Base-by-base conservation (phyloP, 2,888 invertebrate genomes). In the Polylopha cassiicola region DNA sequence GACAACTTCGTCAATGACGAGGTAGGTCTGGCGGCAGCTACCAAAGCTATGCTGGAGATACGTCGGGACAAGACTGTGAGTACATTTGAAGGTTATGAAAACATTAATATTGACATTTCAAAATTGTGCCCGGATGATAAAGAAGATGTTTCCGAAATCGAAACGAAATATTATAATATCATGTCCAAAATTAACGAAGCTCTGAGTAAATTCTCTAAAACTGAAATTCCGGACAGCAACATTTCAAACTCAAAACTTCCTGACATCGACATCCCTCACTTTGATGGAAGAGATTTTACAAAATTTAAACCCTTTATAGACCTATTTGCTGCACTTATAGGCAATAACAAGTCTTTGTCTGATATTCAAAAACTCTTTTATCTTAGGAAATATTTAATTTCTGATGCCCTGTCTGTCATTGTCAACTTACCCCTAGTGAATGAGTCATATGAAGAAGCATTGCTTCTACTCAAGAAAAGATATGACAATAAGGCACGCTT, bases 271-370 rank as follows among this genome's bases (percentile, higher is more conserved):
- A 22, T 32, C 3, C 15, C 22, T 15, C 2, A 7, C 1, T 32
- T 32, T 22, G 15, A 14, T 32, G 32, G 32, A 2, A 32, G 9
- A 7, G 24, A 33, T 10, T 33, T 33, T 18, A 24, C 33, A 6
- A 9, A 24, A 10, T 24, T 7, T 24, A 17, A 2, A 2, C 24
- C 33, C 7, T 33, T 33, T 10, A 33, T 33, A 17, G 33, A 33
- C 17, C 4, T 33, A 6, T 33, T 33, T 24, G 16, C 4, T 1
- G 33, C 33, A 3, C 5, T 33, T 4, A 24, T 33, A 16, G 5
- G 24, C n/a, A 33, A 24, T 1, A 33, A 33, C n/a, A 17, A 2
- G 3, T 15, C 33, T 7, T 6, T 33, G 1, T 33, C 33, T 6
- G 10, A 33, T 33, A 17, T 24, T 2, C 33, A 33, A 10, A 24